phyloP scores from a whole-genome alignment of 2,888 invertebrate species.

The Nomada goodeniana region DNA sequence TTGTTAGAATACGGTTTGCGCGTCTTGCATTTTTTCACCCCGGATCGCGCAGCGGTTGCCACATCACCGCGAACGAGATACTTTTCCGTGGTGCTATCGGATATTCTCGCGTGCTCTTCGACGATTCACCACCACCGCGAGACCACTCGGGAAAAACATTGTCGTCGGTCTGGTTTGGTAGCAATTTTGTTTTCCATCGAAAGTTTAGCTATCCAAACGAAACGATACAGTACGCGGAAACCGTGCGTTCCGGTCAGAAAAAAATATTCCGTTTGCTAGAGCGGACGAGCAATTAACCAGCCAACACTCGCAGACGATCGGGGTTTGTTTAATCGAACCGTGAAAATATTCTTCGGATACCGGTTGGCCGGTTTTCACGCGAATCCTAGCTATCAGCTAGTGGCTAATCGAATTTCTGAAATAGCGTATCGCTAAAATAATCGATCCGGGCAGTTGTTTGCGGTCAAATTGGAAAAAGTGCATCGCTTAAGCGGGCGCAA shows the following conservation, averaged over 20 bases:
- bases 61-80: slow-evolving; percentile 9
- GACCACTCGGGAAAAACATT: background rate
- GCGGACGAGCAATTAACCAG: too few species aligned
- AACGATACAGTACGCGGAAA: too few species aligned
- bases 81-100: slow-evolving; percentile 35
- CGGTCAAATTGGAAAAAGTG: slow-evolving; percentile 1
- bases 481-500: background rate
- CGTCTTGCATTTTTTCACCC: slow-evolving; percentile 35
- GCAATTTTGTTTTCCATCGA: background rate
- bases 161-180: background rate
- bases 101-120: slow-evolving; percentile 26
- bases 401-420: background rate
- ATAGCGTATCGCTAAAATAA: background rate
- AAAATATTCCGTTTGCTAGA: too few species aligned
- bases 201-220: background rate
- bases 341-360: too few species aligned
- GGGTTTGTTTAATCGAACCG: too few species aligned
- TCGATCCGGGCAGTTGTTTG: too few species aligned
- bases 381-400: too few species aligned
- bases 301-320: too few species aligned
- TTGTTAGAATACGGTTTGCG: slow-evolving; percentile 3
- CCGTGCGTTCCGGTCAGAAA: too few species aligned
- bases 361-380: too few species aligned
- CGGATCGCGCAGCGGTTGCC: background rate
- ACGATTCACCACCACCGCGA: slow-evolving; percentile 3